Evolutionary conservation across 2,113 vertebrate genomes (phyloP).

Genomic region (Podarcis muralis): DNA sequence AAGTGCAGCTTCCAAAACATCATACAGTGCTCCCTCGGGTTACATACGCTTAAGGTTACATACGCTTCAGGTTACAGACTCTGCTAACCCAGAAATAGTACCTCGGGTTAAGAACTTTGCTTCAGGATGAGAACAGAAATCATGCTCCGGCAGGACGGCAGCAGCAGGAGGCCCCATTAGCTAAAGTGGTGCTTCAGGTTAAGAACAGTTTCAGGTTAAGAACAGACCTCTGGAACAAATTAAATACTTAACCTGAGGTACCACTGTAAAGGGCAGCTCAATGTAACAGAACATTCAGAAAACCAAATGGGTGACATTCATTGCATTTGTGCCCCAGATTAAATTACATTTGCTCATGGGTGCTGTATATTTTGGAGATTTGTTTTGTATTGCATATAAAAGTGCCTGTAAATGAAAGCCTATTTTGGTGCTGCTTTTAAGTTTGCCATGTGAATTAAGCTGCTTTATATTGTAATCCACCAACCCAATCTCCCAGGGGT

Average conservation of each 20-base stretch:
- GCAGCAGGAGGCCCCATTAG: too few species aligned
- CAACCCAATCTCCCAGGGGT: too few species aligned
- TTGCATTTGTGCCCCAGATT: not conserved
- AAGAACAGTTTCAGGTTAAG: too few species aligned
- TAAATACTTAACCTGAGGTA: too few species aligned
- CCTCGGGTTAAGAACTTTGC: too few species aligned
- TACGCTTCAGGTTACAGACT: too few species aligned
- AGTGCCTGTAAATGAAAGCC: not conserved
- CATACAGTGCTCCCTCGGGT: not conserved
- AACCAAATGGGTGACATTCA: not conserved
- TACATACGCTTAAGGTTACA: too few species aligned
- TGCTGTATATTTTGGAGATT: not conserved
- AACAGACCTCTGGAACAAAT: too few species aligned
- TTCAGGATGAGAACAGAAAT: too few species aligned
- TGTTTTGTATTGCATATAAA: not conserved
- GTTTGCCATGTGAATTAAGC: not conserved
- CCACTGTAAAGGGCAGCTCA: not conserved
- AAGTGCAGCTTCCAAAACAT: not conserved
- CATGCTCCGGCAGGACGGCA: too few species aligned
- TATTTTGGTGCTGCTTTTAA: not conserved
- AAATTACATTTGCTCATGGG: conserved; percentile 12
- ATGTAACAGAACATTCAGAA: not conserved
- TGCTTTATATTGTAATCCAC: not conserved
- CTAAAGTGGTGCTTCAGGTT: too few species aligned
- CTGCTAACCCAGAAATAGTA: too few species aligned